Conservation (phyloP, 2,113 vertebrate species). For the Triplophysa tibetana region DNA sequence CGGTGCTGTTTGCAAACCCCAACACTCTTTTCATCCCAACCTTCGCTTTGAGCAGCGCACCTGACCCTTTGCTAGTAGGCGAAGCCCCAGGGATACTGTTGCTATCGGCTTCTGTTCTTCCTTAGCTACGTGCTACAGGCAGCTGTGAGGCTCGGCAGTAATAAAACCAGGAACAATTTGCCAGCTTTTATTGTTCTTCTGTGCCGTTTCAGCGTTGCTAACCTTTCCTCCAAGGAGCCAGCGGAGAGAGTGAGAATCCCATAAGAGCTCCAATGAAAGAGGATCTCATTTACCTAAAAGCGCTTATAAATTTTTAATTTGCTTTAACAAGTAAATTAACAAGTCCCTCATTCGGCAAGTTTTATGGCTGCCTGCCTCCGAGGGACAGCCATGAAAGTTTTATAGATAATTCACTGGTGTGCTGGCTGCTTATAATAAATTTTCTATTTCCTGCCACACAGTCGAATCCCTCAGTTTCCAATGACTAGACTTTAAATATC, state of each 20-base stretch:
- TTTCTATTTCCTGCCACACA: slow-evolving; percentile 94
- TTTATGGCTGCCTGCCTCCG: slow-evolving; percentile 96
- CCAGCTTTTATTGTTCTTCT: slow-evolving; percentile 97
- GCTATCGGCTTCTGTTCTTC: slow-evolving; percentile 81
- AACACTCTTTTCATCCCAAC: slow-evolving; percentile 42
- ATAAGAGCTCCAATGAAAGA: slow-evolving; percentile 91
- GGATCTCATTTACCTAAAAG: slow-evolving; percentile 99
- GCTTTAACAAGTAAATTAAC: slow-evolving; percentile 99
- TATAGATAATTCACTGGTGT: slow-evolving; percentile 97
- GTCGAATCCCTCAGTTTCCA: slow-evolving; percentile 86
- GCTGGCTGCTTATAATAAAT: slow-evolving; percentile 94
- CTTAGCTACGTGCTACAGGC: slow-evolving; percentile 87
- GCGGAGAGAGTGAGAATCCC: slow-evolving; percentile 76
- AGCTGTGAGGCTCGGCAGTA: slow-evolving; percentile 83
- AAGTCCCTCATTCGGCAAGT: slow-evolving; percentile 99
- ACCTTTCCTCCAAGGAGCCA: slow-evolving; percentile 89
- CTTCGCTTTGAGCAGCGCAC: slow-evolving; percentile 20
- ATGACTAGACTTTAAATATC: slow-evolving; percentile 86
- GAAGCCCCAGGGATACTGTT: slow-evolving; percentile 71
- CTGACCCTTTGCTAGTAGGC: slow-evolving; percentile 60
- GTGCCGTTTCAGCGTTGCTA: slow-evolving; percentile 85
- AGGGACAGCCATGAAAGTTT: slow-evolving; percentile 97
- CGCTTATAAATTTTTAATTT: slow-evolving; percentile 99
- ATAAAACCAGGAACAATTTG: slow-evolving; percentile 96
- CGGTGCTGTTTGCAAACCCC: slow-evolving; percentile 42